Evolutionary conservation across 2,888 invertebrate genomes (phyloP).

Genomic region (Drosophila infuscata): DNA sequence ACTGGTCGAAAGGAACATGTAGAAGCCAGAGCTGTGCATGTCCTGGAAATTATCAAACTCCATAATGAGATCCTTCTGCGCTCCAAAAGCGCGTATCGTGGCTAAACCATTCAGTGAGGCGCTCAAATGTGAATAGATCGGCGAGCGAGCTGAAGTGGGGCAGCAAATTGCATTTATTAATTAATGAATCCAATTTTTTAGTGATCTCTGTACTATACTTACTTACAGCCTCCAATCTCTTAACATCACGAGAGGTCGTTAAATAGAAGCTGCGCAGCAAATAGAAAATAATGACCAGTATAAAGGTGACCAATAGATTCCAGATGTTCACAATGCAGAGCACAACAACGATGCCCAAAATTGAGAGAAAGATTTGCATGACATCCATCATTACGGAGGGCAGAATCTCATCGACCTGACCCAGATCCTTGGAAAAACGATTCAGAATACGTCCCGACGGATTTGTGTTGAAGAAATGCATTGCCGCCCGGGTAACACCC

Average conservation of each 20-base stretch:
- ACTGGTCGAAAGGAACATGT: slow-evolving; percentile 94
- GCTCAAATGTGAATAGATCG: slow-evolving; percentile 97
- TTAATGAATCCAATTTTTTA: not conserved
- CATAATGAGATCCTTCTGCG: slow-evolving; percentile 90
- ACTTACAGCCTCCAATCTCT: slow-evolving; percentile 92
- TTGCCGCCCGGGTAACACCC: slow-evolving; percentile 91
- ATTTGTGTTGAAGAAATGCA: slow-evolving; percentile 95
- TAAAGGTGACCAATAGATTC: slow-evolving; percentile 89
- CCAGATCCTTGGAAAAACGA: slow-evolving; percentile 96
- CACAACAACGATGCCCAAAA: slow-evolving; percentile 92
- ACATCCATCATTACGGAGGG: slow-evolving; percentile 85
- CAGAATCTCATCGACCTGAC: slow-evolving; percentile 85
- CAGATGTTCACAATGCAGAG: slow-evolving; percentile 91
- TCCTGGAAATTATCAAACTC: slow-evolving; percentile 94
- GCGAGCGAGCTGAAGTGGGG: slow-evolving; percentile 90
- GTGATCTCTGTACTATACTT: slow-evolving; percentile 84
- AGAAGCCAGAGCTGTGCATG: slow-evolving; percentile 96
- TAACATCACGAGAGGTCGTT: slow-evolving; percentile 92
- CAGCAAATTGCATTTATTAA: not conserved
- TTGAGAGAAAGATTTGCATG: slow-evolving; percentile 90
- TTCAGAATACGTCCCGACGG: slow-evolving; percentile 93
- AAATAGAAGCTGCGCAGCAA: slow-evolving; percentile 91
- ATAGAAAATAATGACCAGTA: slow-evolving; percentile 91
- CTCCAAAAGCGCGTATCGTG: slow-evolving; percentile 95
- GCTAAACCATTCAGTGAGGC: slow-evolving; percentile 95